A percentile compares a stretch with the other conserved stretches of the same genome.
These are phyloP conservation scores for Papilio polyxenes DNA, from an alignment of 1,140 invertebrate genomes.

Conservation along the genomic window DNA sequence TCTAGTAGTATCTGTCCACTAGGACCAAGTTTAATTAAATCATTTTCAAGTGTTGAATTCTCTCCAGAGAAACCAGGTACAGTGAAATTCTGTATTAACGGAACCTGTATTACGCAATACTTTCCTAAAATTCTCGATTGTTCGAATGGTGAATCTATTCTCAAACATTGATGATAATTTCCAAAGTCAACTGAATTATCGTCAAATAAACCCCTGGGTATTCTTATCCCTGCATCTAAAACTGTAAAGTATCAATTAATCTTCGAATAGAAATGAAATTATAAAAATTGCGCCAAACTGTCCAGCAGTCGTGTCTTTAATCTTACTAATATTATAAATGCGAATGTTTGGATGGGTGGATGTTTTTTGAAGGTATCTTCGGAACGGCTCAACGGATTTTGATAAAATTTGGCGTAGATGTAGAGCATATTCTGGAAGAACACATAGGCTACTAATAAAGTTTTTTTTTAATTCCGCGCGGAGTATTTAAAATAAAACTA, in stretches of 20 bases:
- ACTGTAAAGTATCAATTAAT: constrained; percentile 43
- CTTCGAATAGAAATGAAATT: too few relatives aligned
- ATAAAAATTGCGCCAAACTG: too few relatives aligned
- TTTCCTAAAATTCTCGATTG: constrained; percentile 54
- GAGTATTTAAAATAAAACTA: too few relatives aligned
- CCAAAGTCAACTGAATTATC: constrained; percentile 54
- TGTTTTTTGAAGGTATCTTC: too few relatives aligned
- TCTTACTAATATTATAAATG: too few relatives aligned
- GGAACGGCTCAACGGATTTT: too few relatives aligned
- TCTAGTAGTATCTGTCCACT: neutral
- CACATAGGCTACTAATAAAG: neutral
- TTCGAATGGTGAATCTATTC: constrained; percentile 44
- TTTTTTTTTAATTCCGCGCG: neutral
- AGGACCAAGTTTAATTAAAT: neutral
- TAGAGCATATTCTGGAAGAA: too few relatives aligned
- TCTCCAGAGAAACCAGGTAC: constrained; percentile 1
- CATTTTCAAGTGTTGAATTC: neutral
- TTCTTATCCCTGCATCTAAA: constrained; percentile 54
- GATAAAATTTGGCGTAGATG: too few relatives aligned
- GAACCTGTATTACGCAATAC: constrained; percentile 53
- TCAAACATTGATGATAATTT: constrained; percentile 60
- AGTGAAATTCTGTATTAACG: constrained; percentile 39
- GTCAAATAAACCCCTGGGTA: constrained; percentile 52
- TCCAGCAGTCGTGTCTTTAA: too few relatives aligned
- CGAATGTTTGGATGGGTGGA: too few relatives aligned